phyloP scores from a whole-genome alignment of 1,140 invertebrate species.

The Zophobas atratus region DNA sequence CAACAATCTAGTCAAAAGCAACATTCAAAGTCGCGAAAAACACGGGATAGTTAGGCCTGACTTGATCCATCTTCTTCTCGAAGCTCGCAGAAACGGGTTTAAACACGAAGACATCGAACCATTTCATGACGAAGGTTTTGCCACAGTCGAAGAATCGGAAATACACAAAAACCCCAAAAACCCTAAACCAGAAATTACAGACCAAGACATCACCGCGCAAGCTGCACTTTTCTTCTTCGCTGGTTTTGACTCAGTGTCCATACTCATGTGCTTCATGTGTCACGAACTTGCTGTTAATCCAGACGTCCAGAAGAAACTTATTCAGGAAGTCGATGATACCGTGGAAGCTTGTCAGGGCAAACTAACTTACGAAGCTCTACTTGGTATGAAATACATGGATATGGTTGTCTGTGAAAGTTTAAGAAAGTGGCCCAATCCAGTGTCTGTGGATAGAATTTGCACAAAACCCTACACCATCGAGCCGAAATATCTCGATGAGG shows the following conservation, averaged over 20 bases:
- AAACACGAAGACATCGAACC: conserved; percentile 33
- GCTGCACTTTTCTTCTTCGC: conserved; percentile 60
- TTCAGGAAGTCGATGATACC: no score
- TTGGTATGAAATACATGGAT: no score
- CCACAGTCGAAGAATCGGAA: neutral
- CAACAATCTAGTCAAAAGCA: conserved; percentile 55
- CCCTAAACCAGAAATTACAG: conserved; percentile 37
- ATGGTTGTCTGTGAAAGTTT: no score
- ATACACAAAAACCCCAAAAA: conserved; percentile 7
- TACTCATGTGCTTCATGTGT: no score
- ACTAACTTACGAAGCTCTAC: no score
- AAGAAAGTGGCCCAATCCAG: no score
- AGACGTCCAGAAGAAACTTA: no score
- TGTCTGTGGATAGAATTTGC: no score
- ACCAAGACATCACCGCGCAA: conserved; percentile 59
- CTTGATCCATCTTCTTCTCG: conserved; percentile 67
- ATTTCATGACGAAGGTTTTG: neutral
- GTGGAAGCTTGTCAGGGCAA: no score
- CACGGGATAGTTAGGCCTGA: conserved; percentile 63
- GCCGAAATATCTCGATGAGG: no score
- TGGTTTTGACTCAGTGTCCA: conserved; percentile 67
- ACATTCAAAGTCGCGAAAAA: conserved; percentile 61
- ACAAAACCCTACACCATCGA: no score
- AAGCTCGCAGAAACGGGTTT: conserved; percentile 61
- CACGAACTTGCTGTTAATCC: no score